A percentile compares a stretch with the other conserved stretches of the same genome.
Evolutionary conservation across 2,113 vertebrate genomes (phyloP).

Genomic region (Fukomys damarensis): DNA sequence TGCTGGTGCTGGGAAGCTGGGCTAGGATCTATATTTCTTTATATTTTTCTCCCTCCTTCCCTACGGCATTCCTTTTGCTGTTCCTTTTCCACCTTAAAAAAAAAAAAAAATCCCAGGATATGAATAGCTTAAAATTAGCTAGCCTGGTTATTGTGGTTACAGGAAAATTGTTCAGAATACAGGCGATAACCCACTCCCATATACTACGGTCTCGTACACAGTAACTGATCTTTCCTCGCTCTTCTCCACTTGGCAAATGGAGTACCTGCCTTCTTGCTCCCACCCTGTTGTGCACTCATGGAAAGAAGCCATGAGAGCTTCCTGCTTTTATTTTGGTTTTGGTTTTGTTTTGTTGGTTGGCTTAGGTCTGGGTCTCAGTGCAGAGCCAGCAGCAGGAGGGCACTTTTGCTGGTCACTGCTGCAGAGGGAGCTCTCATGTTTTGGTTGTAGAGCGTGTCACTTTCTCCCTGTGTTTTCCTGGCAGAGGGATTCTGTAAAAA

Average conservation of each 20-base stretch:
- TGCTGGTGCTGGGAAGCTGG: neutral
- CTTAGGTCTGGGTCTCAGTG: neutral
- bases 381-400: rapidly evolving
- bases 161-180: constrained; percentile 4
- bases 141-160: constrained; percentile 40
- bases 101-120: neutral
- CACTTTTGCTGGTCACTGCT: neutral
- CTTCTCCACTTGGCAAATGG: neutral
- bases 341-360: constrained; percentile 37
- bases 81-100: constrained; percentile 50
- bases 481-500: neutral
- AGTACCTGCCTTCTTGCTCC: neutral
- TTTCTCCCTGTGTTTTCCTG: neutral
- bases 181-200: neutral
- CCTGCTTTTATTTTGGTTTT: constrained; percentile 39
- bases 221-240: neutral
- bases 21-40: neutral
- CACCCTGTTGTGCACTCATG: neutral
- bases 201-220: neutral
- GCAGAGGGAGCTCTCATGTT: constrained; percentile 58
- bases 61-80: neutral
- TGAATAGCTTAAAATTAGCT: constrained; percentile 48
- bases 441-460: neutral
- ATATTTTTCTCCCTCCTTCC: neutral
- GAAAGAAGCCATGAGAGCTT: constrained; percentile 16